phyloP scores from a whole-genome alignment of 1,140 invertebrate genomes.

The Schlechtendalia chinensis region DNA sequence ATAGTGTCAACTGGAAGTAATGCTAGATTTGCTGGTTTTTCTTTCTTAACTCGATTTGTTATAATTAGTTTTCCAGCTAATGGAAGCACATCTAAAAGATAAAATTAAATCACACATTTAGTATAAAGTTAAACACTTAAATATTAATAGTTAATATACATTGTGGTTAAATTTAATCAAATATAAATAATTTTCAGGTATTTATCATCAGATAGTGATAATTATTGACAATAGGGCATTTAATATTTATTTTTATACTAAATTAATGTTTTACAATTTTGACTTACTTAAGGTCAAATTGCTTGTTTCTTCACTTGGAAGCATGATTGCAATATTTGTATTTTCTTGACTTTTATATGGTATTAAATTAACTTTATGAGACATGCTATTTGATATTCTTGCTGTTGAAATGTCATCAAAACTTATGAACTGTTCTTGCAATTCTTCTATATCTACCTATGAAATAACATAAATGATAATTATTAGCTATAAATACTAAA shows the following conservation, averaged over 20 bases:
- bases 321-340: conserved; percentile 33
- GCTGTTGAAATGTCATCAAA: background rate
- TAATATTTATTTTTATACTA: background rate
- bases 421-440: background rate
- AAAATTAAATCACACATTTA: background rate
- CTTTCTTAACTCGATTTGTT: background rate
- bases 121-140: background rate
- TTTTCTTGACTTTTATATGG: conserved; percentile 20
- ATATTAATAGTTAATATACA: background rate
- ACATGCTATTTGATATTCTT: conserved; percentile 6
- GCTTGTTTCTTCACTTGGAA: conserved; percentile 13
- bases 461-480: background rate
- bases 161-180: background rate
- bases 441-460: background rate
- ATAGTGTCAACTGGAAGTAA: conserved; percentile 36
- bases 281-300: conserved; percentile 33
- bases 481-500: background rate
- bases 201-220: background rate
- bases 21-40: background rate
- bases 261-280: background rate
- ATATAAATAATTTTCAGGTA: background rate
- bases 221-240: background rate
- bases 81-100: conserved; percentile 29
- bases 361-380: conserved; percentile 37
- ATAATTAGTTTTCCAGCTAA: conserved; percentile 22